Base-by-base conservation (phyloP, 2,888 invertebrate genomes). In the Folsomia manolachei region DNA sequence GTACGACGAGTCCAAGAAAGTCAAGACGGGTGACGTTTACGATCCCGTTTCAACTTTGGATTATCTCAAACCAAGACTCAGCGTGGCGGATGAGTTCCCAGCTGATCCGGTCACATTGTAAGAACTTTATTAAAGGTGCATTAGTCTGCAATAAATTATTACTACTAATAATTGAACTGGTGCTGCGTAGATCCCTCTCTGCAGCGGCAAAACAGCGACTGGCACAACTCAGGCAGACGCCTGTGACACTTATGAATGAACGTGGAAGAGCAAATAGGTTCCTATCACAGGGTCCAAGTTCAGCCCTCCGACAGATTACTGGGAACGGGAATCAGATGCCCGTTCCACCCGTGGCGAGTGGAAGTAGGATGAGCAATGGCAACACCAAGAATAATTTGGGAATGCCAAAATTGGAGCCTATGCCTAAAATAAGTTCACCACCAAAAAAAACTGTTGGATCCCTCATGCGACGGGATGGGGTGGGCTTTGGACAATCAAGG, bases 401-500 rank as follows among this genome's bases (percentile, higher is more conserved):
- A 19, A 62, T 62, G 62, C 62, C 62, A 14, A 62, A 62, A 25
- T 23, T 62, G 24, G 19, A 24, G 24, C 62, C 62, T 14, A 62
- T 62, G 62, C 23, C 2, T 23, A 62, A 62, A 19, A 39, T 39
- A 39, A 39, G 14, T 39, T 39, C 7, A 39, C 14, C 7, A 14
- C 39, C 39, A 14, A 39, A 9, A 14, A n/a, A 39, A 39, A 14
- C 39, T 39, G 39, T n/a, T n/a, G n/a, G n/a, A 14, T 39, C 39
- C 39, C 39, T 39, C 39, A 39, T 39, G 39, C 39, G 39, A 9
- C 39, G 14, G 39, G 39, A 4, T 39, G 39, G 4, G 39, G 14
- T 9, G 39, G 14, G 39, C 39, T 39, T 14, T 39, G 39, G 39
- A 39, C 39, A 39, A 39, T 39, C 39, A 39, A 39, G 14, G 39